A percentile compares a stretch with the other conserved stretches of the same genome.
Conservation (phyloP, 1,140 invertebrate species). For the Bombus soroeensis region DNA sequence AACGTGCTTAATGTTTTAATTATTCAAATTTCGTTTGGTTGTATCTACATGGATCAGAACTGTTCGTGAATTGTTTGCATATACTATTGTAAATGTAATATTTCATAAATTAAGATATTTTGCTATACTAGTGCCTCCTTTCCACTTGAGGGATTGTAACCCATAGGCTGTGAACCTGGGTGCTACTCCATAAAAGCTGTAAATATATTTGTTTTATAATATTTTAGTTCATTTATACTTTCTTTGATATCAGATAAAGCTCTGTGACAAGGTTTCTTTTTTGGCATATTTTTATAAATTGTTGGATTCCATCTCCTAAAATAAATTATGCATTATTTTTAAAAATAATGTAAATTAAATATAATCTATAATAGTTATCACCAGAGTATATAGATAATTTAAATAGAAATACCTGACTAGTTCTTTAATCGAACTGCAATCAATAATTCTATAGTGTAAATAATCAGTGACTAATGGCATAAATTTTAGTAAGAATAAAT, state of each 20-base stretch:
- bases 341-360: not conserved
- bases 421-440: conserved; percentile 96
- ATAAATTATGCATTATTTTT: conserved; percentile 37
- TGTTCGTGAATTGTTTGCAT: too few relatives aligned
- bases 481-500: conserved; percentile 89
- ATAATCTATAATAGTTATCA: not conserved
- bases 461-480: conserved; percentile 90
- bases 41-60: too few relatives aligned
- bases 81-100: too few relatives aligned
- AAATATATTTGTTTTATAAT: conserved; percentile 87
- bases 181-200: conserved; percentile 54
- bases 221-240: conserved; percentile 92
- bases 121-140: too few relatives aligned
- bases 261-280: conserved; percentile 88
- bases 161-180: not conserved
- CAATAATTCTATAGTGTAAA: conserved; percentile 96
- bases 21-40: too few relatives aligned
- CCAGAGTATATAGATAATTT: not conserved
- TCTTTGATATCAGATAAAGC: conserved; percentile 93
- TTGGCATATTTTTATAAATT: conserved; percentile 84
- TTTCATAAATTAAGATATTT: too few relatives aligned
- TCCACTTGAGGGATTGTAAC: not conserved
- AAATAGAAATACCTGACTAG: conserved; percentile 83
- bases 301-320: conserved; percentile 89
- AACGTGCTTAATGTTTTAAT: too few relatives aligned